Percentiles rank a stretch among this genome's conserved stretches.
These are phyloP conservation scores for Plectrocnemia conspersa DNA, from an alignment of 1,140 invertebrate genomes.

Conservation along the genomic window DNA sequence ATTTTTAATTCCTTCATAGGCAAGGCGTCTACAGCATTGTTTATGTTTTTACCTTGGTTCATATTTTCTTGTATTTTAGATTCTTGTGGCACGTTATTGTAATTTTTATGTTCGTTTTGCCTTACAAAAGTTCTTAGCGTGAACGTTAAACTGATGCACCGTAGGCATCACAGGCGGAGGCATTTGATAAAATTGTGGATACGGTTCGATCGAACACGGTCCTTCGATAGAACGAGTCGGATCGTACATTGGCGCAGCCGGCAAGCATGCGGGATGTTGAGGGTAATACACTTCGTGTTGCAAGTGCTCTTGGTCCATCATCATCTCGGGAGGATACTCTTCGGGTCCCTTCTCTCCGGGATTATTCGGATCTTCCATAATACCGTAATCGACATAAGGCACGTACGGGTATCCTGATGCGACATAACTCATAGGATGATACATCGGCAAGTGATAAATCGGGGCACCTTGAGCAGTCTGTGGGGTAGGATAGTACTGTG, in stretches of 20 bases:
- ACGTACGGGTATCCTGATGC: constrained; percentile 44
- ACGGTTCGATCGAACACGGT: constrained; percentile 39
- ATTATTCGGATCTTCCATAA: constrained; percentile 46
- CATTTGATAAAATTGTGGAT: constrained; percentile 32
- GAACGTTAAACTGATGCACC: constrained; percentile 50
- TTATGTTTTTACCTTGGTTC: constrained; percentile 31
- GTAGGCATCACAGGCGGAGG: constrained; percentile 35
- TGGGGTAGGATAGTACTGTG: constrained; percentile 47
- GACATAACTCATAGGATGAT: constrained; percentile 42
- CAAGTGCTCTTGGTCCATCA: constrained; percentile 48
- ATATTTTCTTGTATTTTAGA: constrained; percentile 42
- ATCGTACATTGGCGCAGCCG: constrained; percentile 45
- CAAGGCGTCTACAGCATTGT: constrained; percentile 39
- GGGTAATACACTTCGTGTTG: constrained; percentile 47
- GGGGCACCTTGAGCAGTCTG: constrained; percentile 50
- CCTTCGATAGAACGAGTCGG: constrained; percentile 41
- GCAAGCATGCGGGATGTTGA: constrained; percentile 43
- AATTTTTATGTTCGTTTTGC: constrained; percentile 43
- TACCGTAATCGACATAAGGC: constrained; percentile 48
- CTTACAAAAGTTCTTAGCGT: constrained; percentile 51
- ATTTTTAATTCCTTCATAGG: constrained; percentile 51
- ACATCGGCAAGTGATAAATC: constrained; percentile 47
- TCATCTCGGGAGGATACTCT: constrained; percentile 47
- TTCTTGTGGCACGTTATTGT: constrained; percentile 30
- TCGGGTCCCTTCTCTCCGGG: constrained; percentile 45